phyloP scores from a whole-genome alignment of 2,113 vertebrate genomes.

The Myiagra hebetior region DNA sequence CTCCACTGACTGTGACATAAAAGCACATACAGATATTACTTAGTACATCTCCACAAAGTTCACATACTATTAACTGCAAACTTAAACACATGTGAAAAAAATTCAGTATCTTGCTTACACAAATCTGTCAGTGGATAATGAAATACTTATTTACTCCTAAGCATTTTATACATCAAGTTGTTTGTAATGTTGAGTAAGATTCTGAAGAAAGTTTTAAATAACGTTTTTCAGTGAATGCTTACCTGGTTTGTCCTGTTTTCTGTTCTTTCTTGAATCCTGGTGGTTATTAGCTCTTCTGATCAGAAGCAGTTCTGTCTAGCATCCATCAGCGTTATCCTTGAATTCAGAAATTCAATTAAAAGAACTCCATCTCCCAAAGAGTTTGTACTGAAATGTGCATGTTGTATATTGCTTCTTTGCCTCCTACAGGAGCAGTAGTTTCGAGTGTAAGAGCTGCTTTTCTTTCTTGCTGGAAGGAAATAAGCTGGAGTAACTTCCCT shows the following conservation, averaged over 20 bases:
- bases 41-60: neutral
- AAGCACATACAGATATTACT: neutral
- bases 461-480: neutral
- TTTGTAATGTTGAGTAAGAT: neutral
- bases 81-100: neutral
- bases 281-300: neutral
- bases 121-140: neutral
- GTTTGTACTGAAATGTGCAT: neutral
- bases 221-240: neutral
- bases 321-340: neutral
- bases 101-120: neutral
- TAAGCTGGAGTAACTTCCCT: neutral
- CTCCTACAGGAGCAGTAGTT: neutral
- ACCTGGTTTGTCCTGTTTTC: neutral
- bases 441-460: neutral
- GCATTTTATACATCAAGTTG: neutral
- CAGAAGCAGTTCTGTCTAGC: neutral
- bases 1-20: neutral
- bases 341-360: neutral
- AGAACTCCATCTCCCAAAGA: neutral
- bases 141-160: neutral
- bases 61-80: neutral
- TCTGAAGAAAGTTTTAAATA: neutral
- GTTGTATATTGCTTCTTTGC: neutral
- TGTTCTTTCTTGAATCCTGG: neutral